phyloP scores from a whole-genome alignment of 2,113 vertebrate species.

The Suncus etruscus region DNA sequence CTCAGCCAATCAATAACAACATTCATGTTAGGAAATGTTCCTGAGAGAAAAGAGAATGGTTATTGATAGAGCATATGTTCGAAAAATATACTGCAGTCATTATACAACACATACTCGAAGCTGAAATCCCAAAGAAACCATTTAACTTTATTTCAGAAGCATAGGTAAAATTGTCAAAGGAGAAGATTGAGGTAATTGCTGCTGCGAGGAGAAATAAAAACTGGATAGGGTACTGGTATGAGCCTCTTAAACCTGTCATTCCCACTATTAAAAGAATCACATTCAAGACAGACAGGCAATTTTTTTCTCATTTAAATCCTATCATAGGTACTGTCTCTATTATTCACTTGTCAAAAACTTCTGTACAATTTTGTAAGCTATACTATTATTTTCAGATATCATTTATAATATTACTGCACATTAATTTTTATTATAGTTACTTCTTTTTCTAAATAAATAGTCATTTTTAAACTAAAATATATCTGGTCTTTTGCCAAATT shows the following conservation, averaged over 20 bases:
- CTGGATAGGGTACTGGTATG: not conserved
- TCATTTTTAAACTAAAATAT: not conserved
- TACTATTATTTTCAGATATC: constrained; percentile 16
- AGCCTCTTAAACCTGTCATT: not conserved
- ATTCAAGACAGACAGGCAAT: not conserved
- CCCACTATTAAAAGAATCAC: not conserved
- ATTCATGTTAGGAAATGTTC: not conserved
- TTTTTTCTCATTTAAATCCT: constrained; percentile 31
- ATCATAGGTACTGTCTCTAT: not conserved
- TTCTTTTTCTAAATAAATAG: constrained; percentile 55
- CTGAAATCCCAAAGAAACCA: not conserved
- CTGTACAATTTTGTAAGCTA: not conserved
- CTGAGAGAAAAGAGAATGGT: not conserved
- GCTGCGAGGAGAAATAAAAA: not conserved
- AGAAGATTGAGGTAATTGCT: not conserved
- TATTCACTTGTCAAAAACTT: not conserved
- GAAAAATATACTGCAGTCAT: not conserved
- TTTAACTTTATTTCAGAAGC: not conserved
- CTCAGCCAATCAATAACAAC: not conserved
- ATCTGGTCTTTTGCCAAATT: not conserved
- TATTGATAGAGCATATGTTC: not conserved
- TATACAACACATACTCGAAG: not conserved
- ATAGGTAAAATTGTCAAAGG: not conserved
- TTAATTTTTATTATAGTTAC: constrained; percentile 23
- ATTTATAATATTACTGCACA: not conserved